Evolutionary conservation across 2,797 vertebrate genomes (phyloP).

Genomic region (Channa striata): DNA sequence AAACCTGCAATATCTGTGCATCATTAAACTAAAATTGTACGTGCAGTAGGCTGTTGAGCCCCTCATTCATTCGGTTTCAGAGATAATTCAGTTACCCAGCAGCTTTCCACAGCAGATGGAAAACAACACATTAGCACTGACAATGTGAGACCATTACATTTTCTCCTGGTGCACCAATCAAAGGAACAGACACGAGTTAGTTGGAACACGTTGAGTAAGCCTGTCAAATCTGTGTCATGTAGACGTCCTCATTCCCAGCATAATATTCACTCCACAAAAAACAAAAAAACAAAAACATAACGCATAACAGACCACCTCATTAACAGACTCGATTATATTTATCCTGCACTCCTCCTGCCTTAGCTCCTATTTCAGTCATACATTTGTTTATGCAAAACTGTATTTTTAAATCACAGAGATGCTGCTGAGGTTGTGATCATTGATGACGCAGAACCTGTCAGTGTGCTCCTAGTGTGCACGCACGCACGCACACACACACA

Average conservation of each 20-base stretch:
- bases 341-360: constrained; percentile 39
- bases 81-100: constrained; percentile 13
- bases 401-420: constrained; percentile 69
- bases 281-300: constrained; percentile 10
- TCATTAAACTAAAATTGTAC: background rate
- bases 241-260: constrained; percentile 2
- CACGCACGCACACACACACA: constrained; percentile 11
- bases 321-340: constrained; percentile 61
- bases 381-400: constrained; percentile 60
- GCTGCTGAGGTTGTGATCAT: constrained; percentile 63
- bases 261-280: constrained; percentile 14
- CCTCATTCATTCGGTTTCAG: constrained; percentile 5
- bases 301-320: constrained; percentile 53
- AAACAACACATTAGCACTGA: constrained; percentile 11
- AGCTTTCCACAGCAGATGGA: constrained; percentile 33
- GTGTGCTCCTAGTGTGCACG: too few relatives aligned
- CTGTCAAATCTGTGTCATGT: constrained; percentile 42
- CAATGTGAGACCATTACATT: constrained; percentile 1
- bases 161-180: constrained; percentile 14
- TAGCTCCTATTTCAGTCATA: constrained; percentile 59
- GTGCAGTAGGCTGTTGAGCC: background rate
- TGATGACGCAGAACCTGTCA: constrained; percentile 73
- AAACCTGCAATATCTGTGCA: background rate
- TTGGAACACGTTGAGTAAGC: constrained; percentile 16
- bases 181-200: constrained; percentile 11